Evolutionary conservation across 2,888 invertebrate genomes (phyloP).

Genomic region (Eupithecia centaureata): DNA sequence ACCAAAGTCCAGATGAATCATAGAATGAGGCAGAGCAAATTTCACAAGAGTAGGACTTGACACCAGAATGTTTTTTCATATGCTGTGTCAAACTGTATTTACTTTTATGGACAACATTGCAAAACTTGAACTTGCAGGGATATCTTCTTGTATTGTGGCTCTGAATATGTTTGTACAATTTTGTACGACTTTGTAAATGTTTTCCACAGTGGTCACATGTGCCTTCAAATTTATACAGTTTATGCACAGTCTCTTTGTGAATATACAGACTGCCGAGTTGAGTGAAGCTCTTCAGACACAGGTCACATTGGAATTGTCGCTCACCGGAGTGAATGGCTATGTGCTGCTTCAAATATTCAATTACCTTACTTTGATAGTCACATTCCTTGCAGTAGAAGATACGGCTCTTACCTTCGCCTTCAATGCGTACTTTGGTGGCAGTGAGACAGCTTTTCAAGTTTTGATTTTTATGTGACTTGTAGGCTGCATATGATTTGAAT

Average conservation of each 20-base stretch:
- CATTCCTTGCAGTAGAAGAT: conserved; percentile 56
- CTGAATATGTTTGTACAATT: conserved; percentile 60
- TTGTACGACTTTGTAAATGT: conserved; percentile 56
- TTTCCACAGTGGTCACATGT: conserved; percentile 72
- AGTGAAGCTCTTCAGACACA: conserved; percentile 60
- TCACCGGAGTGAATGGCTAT: conserved; percentile 63
- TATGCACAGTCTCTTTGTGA: conserved; percentile 63
- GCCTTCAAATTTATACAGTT: conserved; percentile 53
- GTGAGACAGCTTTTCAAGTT: conserved; percentile 31
- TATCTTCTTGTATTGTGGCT: conserved; percentile 48
- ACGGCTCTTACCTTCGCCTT: conserved; percentile 37
- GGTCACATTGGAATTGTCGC: conserved; percentile 59
- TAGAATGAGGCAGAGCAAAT: conserved; percentile 66
- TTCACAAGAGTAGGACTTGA: conserved; percentile 66
- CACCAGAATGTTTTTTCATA: conserved; percentile 63
- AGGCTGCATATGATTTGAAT: conserved; percentile 45
- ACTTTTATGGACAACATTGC: conserved; percentile 56
- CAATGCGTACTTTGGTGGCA: conserved; percentile 35
- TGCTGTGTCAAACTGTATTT: conserved; percentile 52
- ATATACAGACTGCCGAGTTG: conserved; percentile 61
- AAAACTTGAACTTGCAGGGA: conserved; percentile 59
- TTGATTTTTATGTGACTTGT: conserved; percentile 40
- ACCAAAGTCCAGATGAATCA: conserved; percentile 62
- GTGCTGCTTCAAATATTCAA: conserved; percentile 60
- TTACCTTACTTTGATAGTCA: conserved; percentile 54